A percentile compares a stretch with the other conserved stretches of the same genome.
Evolutionary conservation across 2,888 invertebrate species (phyloP).

Genomic region (Folsomia manolachei): DNA sequence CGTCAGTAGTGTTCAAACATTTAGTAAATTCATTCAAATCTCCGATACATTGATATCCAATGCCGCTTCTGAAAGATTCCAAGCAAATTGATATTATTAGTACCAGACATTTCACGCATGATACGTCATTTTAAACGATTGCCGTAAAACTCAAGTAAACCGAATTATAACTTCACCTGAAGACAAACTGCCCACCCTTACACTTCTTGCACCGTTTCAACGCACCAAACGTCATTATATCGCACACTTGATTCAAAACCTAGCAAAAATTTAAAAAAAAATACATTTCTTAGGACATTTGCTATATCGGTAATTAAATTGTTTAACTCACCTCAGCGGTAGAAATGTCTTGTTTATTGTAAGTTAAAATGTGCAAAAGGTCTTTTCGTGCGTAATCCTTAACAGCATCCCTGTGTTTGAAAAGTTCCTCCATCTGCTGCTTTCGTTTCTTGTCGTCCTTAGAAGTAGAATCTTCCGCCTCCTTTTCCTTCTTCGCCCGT

Average conservation of each 20-base stretch:
- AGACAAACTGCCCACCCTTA: slow-evolving; percentile 64
- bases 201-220: slow-evolving; percentile 76
- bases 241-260: slow-evolving; percentile 74
- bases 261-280: slow-evolving; percentile 53
- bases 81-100: slow-evolving; percentile 34
- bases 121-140: too few relatives aligned
- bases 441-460: slow-evolving; percentile 63
- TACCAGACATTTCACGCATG: slow-evolving; percentile 12
- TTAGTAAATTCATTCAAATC: slow-evolving; percentile 84
- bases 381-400: slow-evolving; percentile 60
- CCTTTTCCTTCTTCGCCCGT: slow-evolving; percentile 44
- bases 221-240: slow-evolving; percentile 85
- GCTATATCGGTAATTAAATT: background rate
- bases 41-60: slow-evolving; percentile 82
- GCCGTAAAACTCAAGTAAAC: background rate
- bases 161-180: slow-evolving; percentile 52
- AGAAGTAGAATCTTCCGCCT: too few relatives aligned
- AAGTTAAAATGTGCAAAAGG: slow-evolving; percentile 64
- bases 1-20: slow-evolving; percentile 69
- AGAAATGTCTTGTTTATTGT: slow-evolving; percentile 70
- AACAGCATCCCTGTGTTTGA: slow-evolving; percentile 65
- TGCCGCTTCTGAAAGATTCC: slow-evolving; percentile 58
- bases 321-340: slow-evolving; percentile 56
- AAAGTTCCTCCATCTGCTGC: slow-evolving; percentile 71
- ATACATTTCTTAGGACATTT: slow-evolving; percentile 5